Conservation (phyloP, 2,888 invertebrate genomes). For the Tenthredo scrophulariae region DNA sequence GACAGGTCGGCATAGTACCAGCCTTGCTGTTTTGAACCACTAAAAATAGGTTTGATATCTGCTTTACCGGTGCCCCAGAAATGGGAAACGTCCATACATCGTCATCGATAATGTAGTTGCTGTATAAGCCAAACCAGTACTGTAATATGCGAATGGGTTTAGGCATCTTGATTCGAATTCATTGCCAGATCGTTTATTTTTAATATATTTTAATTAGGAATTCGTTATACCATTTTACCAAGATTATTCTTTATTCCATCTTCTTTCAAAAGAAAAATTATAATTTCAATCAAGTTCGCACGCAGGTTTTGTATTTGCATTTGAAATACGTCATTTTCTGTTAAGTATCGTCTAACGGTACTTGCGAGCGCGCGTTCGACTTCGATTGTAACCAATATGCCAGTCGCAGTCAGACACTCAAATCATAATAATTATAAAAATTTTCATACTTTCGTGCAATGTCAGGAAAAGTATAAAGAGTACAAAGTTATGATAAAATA, state of each 20-base stretch:
- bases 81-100: neutral
- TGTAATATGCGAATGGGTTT: neutral
- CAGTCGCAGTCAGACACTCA: no score
- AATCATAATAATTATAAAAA: no score
- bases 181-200: neutral
- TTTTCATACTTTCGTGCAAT: no score
- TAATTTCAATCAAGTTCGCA: neutral
- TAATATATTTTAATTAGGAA: neutral
- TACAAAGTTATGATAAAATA: no score
- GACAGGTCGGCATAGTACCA: constrained; percentile 5
- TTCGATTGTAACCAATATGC: neutral
- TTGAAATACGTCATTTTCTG: neutral
- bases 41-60: neutral
- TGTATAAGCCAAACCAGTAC: neutral
- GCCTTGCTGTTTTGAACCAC: neutral
- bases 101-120: neutral
- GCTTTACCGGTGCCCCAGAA: neutral
- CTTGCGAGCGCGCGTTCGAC: neutral
- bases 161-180: neutral
- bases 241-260: neutral
- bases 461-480: no score
- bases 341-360: constrained; percentile 18
- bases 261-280: neutral
- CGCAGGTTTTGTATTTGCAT: constrained; percentile 22
- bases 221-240: neutral